These are phyloP conservation scores for Nanorana parkeri DNA, from an alignment of 2,113 vertebrate species.

Conservation along the genomic window DNA sequence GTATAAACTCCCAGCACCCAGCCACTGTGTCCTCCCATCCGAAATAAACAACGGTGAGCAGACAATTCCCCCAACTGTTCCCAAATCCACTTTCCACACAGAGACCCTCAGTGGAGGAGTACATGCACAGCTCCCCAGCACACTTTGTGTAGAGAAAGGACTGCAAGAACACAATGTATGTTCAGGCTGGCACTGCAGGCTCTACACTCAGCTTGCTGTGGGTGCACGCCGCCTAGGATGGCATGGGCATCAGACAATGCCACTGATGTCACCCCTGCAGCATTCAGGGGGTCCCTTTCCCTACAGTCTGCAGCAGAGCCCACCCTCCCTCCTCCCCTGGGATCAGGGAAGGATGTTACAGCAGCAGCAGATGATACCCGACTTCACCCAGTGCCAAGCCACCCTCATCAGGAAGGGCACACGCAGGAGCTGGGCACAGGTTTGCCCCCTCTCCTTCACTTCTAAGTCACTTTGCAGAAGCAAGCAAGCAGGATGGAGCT, in stretches of 20 bases:
- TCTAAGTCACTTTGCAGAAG: slow-evolving; percentile 34
- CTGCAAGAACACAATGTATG: no score
- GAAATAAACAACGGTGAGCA: not conserved
- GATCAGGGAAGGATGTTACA: not conserved
- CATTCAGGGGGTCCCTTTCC: not conserved
- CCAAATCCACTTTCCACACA: no score
- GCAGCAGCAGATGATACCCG: not conserved
- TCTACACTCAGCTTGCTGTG: not conserved
- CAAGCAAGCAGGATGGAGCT: not conserved
- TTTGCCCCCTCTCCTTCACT: not conserved
- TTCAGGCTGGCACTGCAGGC: slow-evolving; percentile 12
- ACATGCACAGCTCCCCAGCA: not conserved
- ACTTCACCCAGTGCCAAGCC: not conserved
- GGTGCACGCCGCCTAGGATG: not conserved
- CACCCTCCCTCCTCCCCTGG: not conserved
- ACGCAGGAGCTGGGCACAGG: not conserved
- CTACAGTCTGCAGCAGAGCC: not conserved
- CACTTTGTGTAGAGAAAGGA: not conserved
- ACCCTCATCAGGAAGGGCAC: not conserved
- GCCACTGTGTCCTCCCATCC: not conserved
- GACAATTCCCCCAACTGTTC: no score
- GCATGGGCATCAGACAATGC: not conserved
- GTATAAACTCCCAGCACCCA: slow-evolving; percentile 10
- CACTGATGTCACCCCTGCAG: not conserved
- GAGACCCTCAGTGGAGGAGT: not conserved